Base-by-base conservation (phyloP, 2,797 vertebrate genomes). In the Taenioides sp. region DNA sequence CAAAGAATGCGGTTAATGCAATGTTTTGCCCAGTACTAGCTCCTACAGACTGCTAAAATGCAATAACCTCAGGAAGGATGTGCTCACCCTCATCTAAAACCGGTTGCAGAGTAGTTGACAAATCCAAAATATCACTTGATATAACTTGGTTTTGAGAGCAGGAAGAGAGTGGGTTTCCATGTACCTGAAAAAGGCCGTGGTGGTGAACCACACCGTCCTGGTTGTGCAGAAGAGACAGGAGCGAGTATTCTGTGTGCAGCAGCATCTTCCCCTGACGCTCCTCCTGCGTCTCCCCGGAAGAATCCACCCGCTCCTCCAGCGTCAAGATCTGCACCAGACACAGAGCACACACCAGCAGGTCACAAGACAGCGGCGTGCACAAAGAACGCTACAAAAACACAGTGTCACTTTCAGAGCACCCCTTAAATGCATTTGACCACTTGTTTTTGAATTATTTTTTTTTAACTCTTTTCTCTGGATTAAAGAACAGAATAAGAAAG, bases 251-350 rank as follows among this genome's bases (percentile, higher is more conserved):
- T 0, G 98, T 99, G 89, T 99, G 98, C 76, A 99, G 91, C 80
- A 99, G 93, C 98, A 99, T 99, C 93, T 99, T 99, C 78, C 98
- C 98, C 89, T 99, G 98, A 64, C 98, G 92, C 70, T 99, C 98
- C 86, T 99, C 98, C 80, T 99, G 98, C 66, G 96, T 98, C 89
- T 99, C 98, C 76, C 94, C 92, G 47, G 93, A 93, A 81, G 95
- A 93, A 80, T 99, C 96, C 5, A 87, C 92, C 77, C 96, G 93
- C 83, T 99, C 98, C 89, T 99, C 98, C 78, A 99, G 94, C 59
- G 97, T 99, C 78, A 99, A 92, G 89, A 99, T 99, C 98, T 99
- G 87, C 71, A 40, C 78, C 68, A 0, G 18, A 67, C 16, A 50
- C 14, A 72, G 23, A 70, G 61, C 31, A 73, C 76, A 75, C 31